phyloP scores from a whole-genome alignment of 2,797 vertebrate species.

The Pristis pectinata region DNA sequence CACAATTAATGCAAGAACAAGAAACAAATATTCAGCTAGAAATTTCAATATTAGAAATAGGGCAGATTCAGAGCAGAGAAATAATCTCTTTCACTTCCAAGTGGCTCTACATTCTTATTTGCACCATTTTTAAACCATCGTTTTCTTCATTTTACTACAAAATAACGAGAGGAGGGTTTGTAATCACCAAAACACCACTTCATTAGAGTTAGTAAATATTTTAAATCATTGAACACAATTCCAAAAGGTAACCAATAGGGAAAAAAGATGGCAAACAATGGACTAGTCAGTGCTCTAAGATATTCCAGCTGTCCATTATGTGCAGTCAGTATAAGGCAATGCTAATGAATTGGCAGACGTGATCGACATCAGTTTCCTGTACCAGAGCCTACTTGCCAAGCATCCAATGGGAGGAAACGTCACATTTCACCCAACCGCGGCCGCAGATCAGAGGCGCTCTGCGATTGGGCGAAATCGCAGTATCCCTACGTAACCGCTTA shows the following conservation, averaged over 20 bases:
- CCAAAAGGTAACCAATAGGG: neutral
- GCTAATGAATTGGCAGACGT: constrained; percentile 41
- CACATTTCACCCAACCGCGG: constrained; percentile 47
- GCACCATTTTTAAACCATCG: neutral
- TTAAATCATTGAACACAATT: neutral
- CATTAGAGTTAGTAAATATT: neutral
- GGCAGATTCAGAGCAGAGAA: too few species aligned
- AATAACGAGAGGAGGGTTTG: neutral
- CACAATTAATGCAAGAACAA: neutral
- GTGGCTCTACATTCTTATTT: neutral
- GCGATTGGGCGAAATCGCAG: constrained; percentile 58
- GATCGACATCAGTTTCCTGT: constrained; percentile 48
- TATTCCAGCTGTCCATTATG: constrained; percentile 33
- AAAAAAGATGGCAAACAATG: constrained; percentile 25
- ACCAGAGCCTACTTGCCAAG: constrained; percentile 43
- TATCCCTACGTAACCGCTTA: constrained; percentile 50
- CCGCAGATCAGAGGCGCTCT: constrained; percentile 46
- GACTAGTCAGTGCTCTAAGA: constrained; percentile 4
- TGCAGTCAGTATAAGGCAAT: constrained; percentile 23
- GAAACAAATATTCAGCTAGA: neutral
- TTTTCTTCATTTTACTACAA: neutral
- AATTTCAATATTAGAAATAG: neutral
- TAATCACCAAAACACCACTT: neutral
- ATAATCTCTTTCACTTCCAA: neutral
- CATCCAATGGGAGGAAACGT: constrained; percentile 60